Conservation (phyloP, 2,888 invertebrate genomes). For the Cenopis cana region DNA sequence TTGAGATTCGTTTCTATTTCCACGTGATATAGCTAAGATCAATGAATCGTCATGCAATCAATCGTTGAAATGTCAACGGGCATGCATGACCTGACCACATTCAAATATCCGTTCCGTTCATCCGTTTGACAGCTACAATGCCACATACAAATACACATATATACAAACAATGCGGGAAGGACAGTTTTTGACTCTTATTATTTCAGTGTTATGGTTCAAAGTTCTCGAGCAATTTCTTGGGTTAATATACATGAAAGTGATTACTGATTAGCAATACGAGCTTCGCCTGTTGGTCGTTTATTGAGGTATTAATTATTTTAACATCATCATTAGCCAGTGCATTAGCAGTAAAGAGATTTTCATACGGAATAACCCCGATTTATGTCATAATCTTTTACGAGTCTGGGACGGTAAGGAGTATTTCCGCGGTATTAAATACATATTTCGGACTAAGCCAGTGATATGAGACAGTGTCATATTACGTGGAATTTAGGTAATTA, state of each 20-base stretch:
- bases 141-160: too few relatives aligned
- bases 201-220: too few relatives aligned
- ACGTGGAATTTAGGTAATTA: background rate
- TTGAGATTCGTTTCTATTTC: too few relatives aligned
- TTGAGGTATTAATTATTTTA: conserved; percentile 29
- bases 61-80: too few relatives aligned
- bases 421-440: background rate
- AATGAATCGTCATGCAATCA: too few relatives aligned
- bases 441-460: background rate
- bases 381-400: conserved; percentile 10
- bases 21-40: too few relatives aligned
- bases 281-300: conserved; percentile 18
- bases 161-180: too few relatives aligned
- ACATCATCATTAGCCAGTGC: conserved; percentile 15
- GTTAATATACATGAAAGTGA: conserved; percentile 23
- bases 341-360: conserved; percentile 12
- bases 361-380: background rate
- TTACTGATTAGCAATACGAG: conserved; percentile 22
- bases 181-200: too few relatives aligned
- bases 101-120: too few relatives aligned
- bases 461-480: background rate
- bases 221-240: too few relatives aligned
- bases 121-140: too few relatives aligned
- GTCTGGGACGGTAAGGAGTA: background rate
- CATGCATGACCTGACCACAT: too few relatives aligned